A percentile compares a stretch with the other conserved stretches of the same genome.
These are phyloP conservation scores for Amphilophus citrinellus DNA, from an alignment of 2,113 vertebrate species.

Conservation along the genomic window DNA sequence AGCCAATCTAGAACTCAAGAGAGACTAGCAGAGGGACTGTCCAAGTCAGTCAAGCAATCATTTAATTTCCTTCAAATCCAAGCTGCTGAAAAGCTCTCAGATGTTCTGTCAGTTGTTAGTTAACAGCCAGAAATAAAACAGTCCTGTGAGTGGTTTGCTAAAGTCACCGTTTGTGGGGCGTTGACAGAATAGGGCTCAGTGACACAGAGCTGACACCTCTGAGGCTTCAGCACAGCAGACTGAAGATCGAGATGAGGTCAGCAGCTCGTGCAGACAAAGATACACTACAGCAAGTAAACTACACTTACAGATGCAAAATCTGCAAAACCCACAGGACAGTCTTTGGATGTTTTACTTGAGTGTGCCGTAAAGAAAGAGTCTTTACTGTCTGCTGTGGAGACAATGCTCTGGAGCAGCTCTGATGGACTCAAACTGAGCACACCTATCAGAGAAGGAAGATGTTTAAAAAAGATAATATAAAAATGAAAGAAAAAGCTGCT, in stretches of 20 bases:
- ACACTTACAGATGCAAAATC: constrained; percentile 94
- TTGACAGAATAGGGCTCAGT: constrained; percentile 7
- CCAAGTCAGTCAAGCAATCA: constrained; percentile 40
- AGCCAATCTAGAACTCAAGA: not conserved
- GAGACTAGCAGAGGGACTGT: constrained; percentile 4
- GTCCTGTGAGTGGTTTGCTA: not conserved
- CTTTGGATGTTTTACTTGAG: constrained; percentile 87
- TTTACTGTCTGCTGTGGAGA: constrained; percentile 88
- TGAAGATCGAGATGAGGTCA: constrained; percentile 34
- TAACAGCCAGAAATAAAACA: constrained; percentile 41
- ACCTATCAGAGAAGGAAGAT: constrained; percentile 85
- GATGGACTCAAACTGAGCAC: constrained; percentile 84
- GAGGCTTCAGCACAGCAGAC: constrained; percentile 23
- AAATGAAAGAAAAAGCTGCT: not conserved
- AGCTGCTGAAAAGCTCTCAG: constrained; percentile 22
- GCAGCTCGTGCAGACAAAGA: constrained; percentile 56
- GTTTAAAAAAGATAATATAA: constrained; percentile 31
- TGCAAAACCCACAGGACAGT: constrained; percentile 89
- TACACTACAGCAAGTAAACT: constrained; percentile 71
- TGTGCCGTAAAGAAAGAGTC: constrained; percentile 87
- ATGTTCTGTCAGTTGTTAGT: constrained; percentile 51
- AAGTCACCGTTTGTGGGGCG: not conserved
- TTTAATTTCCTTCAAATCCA: not conserved
- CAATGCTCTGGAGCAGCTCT: constrained; percentile 85
- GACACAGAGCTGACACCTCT: constrained; percentile 21